A percentile compares a stretch with the other conserved stretches of the same genome.
phyloP scores from a whole-genome alignment of 2,888 invertebrate species.

The Leptinotarsa peninsularis region DNA sequence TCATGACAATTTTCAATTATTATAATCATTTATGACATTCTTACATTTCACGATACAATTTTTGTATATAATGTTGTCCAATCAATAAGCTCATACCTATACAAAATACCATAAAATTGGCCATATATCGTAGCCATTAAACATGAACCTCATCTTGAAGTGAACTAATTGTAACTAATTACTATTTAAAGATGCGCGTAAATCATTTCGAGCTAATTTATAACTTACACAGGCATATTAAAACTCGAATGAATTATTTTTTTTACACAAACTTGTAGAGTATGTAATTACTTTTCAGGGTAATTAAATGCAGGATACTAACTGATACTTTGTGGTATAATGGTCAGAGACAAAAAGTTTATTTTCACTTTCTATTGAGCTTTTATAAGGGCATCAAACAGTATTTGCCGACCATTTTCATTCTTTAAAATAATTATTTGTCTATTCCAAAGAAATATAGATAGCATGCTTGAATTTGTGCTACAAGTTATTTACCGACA shows the following conservation, averaged over 20 bases:
- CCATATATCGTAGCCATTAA: constrained; percentile 28
- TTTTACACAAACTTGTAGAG: constrained; percentile 20
- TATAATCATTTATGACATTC: constrained; percentile 3
- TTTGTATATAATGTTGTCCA: not conserved
- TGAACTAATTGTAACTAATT: constrained; percentile 44
- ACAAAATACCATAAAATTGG: constrained; percentile 17
- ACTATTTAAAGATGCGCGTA: constrained; percentile 40
- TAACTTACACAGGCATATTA: constrained; percentile 36
- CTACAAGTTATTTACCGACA: too few relatives aligned
- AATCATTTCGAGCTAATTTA: constrained; percentile 42
- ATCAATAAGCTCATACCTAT: constrained; percentile 5
- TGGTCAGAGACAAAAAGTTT: not conserved
- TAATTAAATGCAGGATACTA: constrained; percentile 24
- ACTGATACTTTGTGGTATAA: constrained; percentile 24
- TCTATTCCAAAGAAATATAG: too few relatives aligned
- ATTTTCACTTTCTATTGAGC: not conserved
- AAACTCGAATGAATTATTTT: constrained; percentile 30
- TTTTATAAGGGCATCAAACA: not conserved
- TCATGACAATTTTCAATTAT: not conserved
- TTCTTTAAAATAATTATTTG: too few relatives aligned
- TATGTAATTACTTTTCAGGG: constrained; percentile 21
- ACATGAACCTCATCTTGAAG: constrained; percentile 33
- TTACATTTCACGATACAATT: not conserved
- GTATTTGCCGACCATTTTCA: not conserved
- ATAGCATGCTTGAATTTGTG: too few relatives aligned